These are phyloP conservation scores for Athalia rosae DNA, from an alignment of 2,888 invertebrate genomes.

Conservation along the genomic window DNA sequence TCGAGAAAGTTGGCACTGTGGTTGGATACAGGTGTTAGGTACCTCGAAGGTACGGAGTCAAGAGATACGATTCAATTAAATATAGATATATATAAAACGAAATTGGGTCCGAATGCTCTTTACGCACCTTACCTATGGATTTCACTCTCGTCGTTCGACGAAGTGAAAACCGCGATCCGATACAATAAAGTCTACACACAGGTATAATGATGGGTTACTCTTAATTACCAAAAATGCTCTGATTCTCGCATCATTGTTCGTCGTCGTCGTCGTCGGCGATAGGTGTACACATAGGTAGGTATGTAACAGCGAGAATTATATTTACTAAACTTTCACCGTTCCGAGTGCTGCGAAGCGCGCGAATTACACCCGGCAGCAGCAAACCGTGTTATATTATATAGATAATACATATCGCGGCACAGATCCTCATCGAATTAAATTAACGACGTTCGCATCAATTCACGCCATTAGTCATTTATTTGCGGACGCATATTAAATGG, in stretches of 20 bases:
- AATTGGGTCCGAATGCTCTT: neutral
- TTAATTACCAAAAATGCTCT: slow-evolving; percentile 28
- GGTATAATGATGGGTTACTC: neutral
- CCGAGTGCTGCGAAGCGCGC: neutral
- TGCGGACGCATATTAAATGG: slow-evolving; percentile 22
- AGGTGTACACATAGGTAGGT: neutral
- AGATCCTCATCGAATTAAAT: neutral
- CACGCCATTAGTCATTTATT: slow-evolving; percentile 23
- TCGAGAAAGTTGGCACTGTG: neutral
- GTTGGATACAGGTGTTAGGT: neutral
- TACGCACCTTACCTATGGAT: neutral
- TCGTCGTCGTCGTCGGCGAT: neutral
- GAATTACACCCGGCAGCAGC: too few species aligned
- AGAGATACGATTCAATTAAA: neutral
- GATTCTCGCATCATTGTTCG: slow-evolving; percentile 5
- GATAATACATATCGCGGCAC: neutral
- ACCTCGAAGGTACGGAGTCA: too few species aligned
- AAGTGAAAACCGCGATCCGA: neutral
- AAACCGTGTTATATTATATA: too few species aligned
- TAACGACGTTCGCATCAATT: neutral
- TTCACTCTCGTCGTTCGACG: neutral
- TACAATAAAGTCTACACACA: neutral
- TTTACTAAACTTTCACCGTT: slow-evolving; percentile 7
- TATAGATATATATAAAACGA: neutral
- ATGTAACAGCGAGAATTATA: neutral